Conservation (phyloP, 2,888 invertebrate species). For the Cyclophora albipunctata region DNA sequence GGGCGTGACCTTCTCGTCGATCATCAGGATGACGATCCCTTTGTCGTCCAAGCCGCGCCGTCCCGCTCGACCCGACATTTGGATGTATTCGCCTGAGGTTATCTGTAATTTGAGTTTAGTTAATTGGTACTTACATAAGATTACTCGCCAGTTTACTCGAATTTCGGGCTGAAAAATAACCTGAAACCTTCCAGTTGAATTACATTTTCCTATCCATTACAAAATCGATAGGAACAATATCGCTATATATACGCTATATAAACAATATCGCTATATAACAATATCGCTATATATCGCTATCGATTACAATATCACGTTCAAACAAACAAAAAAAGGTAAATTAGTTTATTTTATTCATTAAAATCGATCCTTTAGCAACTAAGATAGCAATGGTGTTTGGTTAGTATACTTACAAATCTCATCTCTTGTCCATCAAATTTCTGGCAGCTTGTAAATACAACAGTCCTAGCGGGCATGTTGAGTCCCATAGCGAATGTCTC, state of each 20-base stretch:
- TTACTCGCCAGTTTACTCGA: too few relatives aligned
- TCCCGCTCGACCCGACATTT: conserved; percentile 99
- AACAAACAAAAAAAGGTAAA: too few relatives aligned
- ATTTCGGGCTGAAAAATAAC: background rate
- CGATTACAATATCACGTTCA: too few relatives aligned
- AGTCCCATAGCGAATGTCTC: conserved; percentile 99
- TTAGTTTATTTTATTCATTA: too few relatives aligned
- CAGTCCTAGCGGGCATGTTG: conserved; percentile 99
- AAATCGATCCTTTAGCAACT: background rate
- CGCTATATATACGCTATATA: too few relatives aligned
- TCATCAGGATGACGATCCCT: conserved; percentile 98
- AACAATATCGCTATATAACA: too few relatives aligned
- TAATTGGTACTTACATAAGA: background rate
- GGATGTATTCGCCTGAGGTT: conserved; percentile 98
- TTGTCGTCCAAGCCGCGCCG: conserved; percentile 97
- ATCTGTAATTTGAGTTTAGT: conserved; percentile 58
- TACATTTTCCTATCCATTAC: too few relatives aligned
- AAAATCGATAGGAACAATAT: too few relatives aligned
- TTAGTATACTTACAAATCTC: conserved; percentile 82
- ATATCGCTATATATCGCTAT: too few relatives aligned
- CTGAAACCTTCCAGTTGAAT: background rate
- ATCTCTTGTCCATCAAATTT: conserved; percentile 98
- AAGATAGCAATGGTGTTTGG: background rate
- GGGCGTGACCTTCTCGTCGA: conserved; percentile 95
- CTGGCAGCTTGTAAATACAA: conserved; percentile 94